Percentiles rank a stretch among this genome's conserved stretches.
phyloP scores from a whole-genome alignment of 2,113 vertebrate species.

The Ptilonorhynchus violaceus region DNA sequence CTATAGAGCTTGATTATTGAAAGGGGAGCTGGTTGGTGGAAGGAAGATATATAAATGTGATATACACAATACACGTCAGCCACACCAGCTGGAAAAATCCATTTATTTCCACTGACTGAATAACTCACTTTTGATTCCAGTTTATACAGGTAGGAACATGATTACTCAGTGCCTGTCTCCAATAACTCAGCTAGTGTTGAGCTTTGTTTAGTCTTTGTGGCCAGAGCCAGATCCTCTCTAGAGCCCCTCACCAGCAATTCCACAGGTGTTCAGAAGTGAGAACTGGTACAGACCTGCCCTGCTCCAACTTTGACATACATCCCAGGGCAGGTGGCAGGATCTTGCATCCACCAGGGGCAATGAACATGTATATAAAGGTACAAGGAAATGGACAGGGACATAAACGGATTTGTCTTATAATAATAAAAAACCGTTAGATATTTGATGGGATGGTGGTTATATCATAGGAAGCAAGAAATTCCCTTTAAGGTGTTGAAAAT shows the following conservation, averaged over 20 bases:
- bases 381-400: neutral
- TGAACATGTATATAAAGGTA: neutral
- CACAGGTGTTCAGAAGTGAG: neutral
- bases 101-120: conserved; percentile 60
- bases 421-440: accelerated
- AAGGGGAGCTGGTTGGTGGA: conserved; percentile 24
- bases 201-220: neutral
- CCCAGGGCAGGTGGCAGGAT: neutral
- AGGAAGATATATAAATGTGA: conserved; percentile 53
- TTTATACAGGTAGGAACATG: conserved; percentile 50
- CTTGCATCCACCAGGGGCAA: neutral
- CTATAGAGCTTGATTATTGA: conserved; percentile 58
- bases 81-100: conserved; percentile 56
- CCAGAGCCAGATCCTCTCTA: neutral
- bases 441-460: neutral
- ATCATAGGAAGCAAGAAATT: neutral
- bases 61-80: conserved; percentile 33
- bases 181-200: neutral
- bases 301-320: neutral
- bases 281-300: neutral
- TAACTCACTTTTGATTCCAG: conserved; percentile 50
- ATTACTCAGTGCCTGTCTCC: conserved; percentile 20
- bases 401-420: neutral
- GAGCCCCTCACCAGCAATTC: neutral
- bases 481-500: neutral